Evolutionary conservation across 2,888 invertebrate species (phyloP).

Genomic region (Chrysolina haemoptera): DNA sequence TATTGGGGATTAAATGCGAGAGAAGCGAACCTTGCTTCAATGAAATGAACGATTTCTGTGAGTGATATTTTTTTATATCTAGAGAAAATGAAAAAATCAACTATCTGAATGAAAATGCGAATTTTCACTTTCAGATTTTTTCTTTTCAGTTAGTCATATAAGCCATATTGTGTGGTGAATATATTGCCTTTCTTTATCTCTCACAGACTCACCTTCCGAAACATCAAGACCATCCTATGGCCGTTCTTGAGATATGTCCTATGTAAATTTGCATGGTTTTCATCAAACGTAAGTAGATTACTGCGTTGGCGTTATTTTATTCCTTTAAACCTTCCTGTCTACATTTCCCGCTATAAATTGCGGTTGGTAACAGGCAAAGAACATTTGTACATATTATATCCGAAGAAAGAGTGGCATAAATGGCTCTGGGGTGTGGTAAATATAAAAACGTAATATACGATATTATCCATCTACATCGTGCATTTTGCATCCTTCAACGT

Average conservation of each 20-base stretch:
- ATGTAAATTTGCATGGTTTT: slow-evolving; percentile 11
- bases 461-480: slow-evolving; percentile 26
- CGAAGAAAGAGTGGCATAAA: slow-evolving; percentile 27
- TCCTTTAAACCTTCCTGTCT: slow-evolving; percentile 24
- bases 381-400: slow-evolving; percentile 32
- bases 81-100: too few relatives aligned
- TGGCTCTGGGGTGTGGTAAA: slow-evolving; percentile 27
- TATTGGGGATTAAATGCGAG: too few relatives aligned
- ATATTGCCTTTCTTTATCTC: too few relatives aligned
- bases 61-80: too few relatives aligned
- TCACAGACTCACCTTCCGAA: background rate
- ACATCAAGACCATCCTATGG: background rate
- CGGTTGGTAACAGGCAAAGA: slow-evolving; percentile 24
- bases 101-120: too few relatives aligned
- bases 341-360: slow-evolving; percentile 17
- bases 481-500: slow-evolving; percentile 26
- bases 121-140: too few relatives aligned
- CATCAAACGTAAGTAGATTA: slow-evolving; percentile 27
- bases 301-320: slow-evolving; percentile 23
- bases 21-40: too few relatives aligned
- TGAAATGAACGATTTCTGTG: too few relatives aligned
- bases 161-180: too few relatives aligned
- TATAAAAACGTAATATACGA: slow-evolving; percentile 27
- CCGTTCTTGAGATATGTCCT: background rate
- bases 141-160: too few relatives aligned